Percentiles rank a stretch among this genome's conserved stretches.
Conservation (phyloP, 2,113 vertebrate species). For the Mustela lutreola region DNA sequence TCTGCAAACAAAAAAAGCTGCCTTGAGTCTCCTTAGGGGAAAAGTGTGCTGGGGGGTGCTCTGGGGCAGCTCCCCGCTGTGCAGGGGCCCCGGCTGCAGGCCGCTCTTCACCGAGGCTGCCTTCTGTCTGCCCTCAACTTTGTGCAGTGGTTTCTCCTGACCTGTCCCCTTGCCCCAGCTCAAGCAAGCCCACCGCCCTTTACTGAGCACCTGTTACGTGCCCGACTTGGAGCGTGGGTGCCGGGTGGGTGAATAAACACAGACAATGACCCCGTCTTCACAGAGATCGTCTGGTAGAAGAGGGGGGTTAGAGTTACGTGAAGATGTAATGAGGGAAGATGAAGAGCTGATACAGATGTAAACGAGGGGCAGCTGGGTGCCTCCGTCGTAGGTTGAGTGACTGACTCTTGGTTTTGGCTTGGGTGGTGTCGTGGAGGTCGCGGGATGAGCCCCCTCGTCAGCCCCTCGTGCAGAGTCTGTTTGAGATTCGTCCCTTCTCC, state of each 20-base stretch:
- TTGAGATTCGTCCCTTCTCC: not conserved
- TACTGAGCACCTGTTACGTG: not conserved
- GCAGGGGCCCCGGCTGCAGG: fast-evolving
- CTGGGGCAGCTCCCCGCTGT: fast-evolving
- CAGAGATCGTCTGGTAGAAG: not conserved
- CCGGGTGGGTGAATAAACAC: fast-evolving
- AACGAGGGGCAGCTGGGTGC: not conserved
- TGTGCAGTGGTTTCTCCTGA: not conserved
- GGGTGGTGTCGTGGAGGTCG: not conserved
- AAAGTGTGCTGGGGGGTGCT: not conserved
- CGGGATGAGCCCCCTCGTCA: not conserved
- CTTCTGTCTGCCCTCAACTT: not conserved
- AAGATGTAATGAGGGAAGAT: not conserved
- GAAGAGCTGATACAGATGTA: not conserved
- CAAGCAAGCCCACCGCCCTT: not conserved
- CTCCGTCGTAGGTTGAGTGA: not conserved
- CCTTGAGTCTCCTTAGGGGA: not conserved
- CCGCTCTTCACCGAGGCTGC: not conserved
- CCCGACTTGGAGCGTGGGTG: fast-evolving
- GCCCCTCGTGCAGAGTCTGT: not conserved
- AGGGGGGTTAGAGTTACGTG: not conserved
- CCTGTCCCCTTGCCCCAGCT: fast-evolving
- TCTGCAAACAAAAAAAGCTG: not conserved
- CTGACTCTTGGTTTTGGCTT: not conserved
- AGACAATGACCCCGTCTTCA: not conserved